Percentiles rank a stretch among this genome's conserved stretches.
These are phyloP conservation scores for Myrmophylax atrothorax DNA, from an alignment of 2,113 vertebrate species.

Conservation along the genomic window DNA sequence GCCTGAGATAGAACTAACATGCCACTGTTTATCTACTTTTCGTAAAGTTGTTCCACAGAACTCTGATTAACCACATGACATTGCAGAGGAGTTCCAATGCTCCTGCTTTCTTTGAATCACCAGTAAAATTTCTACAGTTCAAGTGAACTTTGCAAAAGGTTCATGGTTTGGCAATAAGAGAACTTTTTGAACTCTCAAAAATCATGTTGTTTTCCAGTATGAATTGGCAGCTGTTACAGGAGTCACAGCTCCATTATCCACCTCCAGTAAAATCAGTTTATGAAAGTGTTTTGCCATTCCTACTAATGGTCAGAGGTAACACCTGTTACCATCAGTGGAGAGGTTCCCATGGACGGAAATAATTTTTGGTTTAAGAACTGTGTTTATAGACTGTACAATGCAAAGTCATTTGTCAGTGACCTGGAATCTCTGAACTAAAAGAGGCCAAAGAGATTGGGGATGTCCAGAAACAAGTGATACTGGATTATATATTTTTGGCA, in stretches of 20 bases:
- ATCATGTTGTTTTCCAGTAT: not conserved
- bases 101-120: not conserved
- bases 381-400: not conserved
- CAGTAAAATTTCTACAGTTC: not conserved
- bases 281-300: not conserved
- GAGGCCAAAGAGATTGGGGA: not conserved
- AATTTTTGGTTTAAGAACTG: not conserved
- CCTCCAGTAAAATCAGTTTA: not conserved
- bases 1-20: not conserved
- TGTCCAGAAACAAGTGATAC: not conserved
- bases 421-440: not conserved
- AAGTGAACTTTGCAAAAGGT: not conserved
- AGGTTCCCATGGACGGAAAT: not conserved
- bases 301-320: not conserved
- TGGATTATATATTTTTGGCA: not conserved
- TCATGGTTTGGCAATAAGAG: not conserved
- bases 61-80: not conserved
- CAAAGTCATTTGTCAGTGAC: not conserved
- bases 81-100: not conserved
- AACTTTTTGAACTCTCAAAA: not conserved
- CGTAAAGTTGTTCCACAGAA: not conserved
- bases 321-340: not conserved
- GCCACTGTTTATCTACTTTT: not conserved
- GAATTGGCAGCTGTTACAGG: not conserved
- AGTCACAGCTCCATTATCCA: not conserved